Evolutionary conservation across 2,888 invertebrate genomes (phyloP), one percentile per base, ranked within the genome.

Genomic region (Aleiodes leptofemur): DNA sequence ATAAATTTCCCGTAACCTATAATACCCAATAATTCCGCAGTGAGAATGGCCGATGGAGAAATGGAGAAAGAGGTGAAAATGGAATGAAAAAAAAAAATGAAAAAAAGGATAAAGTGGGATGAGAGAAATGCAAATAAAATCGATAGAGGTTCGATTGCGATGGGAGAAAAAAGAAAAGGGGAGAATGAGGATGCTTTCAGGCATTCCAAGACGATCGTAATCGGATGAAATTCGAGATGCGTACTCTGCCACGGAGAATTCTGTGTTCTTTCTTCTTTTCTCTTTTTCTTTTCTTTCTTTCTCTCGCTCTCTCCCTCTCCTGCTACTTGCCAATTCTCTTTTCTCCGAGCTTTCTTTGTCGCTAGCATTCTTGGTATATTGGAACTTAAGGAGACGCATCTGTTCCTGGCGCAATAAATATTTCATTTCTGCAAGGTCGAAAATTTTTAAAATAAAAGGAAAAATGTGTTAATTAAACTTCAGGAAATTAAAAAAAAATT

Each of bases 171-270:
- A 64, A 43, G 8, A 11, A 69, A 55, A 66, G 51, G 72, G 53
- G 48, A 55, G 70, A 66, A 59, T 64, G 29, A 73, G 69, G 77
- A 76, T 76, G 77, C 73, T 71, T 78, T 76, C 14, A 78, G 64
- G 76, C 76, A 78, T 78, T 76, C 61, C 74, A 70, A 72, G 68
- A 76, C 68, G 78, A 76, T 78, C 70, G 74, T 72, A 78, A 78
- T 78, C 78, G 76, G 73, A 69, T 73, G 71, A 79, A 79, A 76
- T 76, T 75, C 77, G 68, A 76, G 76, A 78, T 74, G 68, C 77
- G 64, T 64, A 64, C 64, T 43, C 43, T 38, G 61, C 61, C 29
- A 72, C 61, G 38, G 64, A 64, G 64, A 59, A 61, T 69, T 74
- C 51, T 73, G 48, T 70, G 51, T 73, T 68, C 61, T 68, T 38